phyloP scores from a whole-genome alignment of 1,140 invertebrate genomes.

The Zaprionus nigranus region DNA sequence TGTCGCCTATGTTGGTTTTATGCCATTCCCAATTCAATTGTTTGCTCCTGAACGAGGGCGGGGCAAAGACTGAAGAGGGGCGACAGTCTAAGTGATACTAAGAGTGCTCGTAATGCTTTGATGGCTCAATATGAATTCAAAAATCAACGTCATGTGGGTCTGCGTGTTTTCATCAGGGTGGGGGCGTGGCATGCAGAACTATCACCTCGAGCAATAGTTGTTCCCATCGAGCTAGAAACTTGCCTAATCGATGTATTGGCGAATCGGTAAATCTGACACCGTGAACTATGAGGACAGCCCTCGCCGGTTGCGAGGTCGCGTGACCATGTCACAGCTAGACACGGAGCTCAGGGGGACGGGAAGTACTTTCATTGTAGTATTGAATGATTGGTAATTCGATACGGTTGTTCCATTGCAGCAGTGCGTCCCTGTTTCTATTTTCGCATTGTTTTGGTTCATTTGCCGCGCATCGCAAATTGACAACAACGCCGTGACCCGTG shows the following conservation, averaged over 20 bases:
- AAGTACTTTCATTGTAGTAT: conserved; percentile 56
- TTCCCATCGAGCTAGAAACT: conserved; percentile 9
- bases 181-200: background rate
- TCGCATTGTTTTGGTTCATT: conserved; percentile 74
- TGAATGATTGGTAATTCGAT: conserved; percentile 81
- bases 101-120: conserved; percentile 61
- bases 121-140: conserved; percentile 57
- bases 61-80: too few species aligned
- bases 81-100: conserved; percentile 67
- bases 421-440: background rate
- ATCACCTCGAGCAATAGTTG: background rate
- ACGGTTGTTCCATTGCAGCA: conserved; percentile 73
- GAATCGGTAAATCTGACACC: conserved; percentile 49
- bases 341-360: background rate
- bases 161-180: background rate
- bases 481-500: conserved; percentile 18
- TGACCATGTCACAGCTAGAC: conserved; percentile 64
- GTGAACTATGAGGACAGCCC: conserved; percentile 45
- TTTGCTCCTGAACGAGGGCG: conserved; percentile 22
- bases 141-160: conserved; percentile 15
- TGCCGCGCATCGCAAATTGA: conserved; percentile 79
- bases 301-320: conserved; percentile 42
- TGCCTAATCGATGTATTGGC: conserved; percentile 40
- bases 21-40: conserved; percentile 75
- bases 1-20: conserved; percentile 42